phyloP scores from a whole-genome alignment of 35 echinoderm and acorn worm species.

The Apostichopus japonicus region DNA sequence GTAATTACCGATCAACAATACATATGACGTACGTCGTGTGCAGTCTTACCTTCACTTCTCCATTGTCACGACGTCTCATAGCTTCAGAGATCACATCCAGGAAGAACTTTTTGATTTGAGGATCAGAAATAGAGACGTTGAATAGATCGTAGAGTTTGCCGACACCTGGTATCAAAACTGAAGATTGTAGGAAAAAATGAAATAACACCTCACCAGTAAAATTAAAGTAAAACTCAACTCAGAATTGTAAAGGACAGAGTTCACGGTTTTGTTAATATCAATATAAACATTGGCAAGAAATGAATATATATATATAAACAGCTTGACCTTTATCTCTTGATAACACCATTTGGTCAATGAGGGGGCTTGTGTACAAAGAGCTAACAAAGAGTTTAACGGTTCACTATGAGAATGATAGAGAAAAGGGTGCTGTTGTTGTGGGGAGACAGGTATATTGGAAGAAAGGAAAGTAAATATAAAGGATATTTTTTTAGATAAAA shows the following conservation, averaged over 20 bases:
- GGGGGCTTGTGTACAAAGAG: too few relatives aligned
- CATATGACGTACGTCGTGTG: neutral
- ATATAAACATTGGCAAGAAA: neutral
- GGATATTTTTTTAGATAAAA: too few relatives aligned
- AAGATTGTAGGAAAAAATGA: neutral
- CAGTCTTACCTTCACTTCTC: neutral
- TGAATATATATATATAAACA: neutral
- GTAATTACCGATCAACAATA: neutral
- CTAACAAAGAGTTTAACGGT: too few relatives aligned
- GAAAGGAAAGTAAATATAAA: too few relatives aligned
- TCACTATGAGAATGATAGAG: too few relatives aligned
- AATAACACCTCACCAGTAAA: neutral
- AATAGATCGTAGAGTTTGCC: slow-evolving; percentile 5
- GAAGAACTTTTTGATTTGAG: neutral
- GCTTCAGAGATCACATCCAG: neutral
- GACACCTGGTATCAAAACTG: neutral
- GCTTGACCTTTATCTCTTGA: neutral
- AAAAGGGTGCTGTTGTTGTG: too few relatives aligned
- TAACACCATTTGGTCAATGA: too few relatives aligned
- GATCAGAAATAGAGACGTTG: neutral
- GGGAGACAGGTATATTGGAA: too few relatives aligned
- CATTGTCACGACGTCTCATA: neutral
- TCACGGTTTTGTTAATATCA: neutral
- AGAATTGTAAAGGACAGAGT: neutral
- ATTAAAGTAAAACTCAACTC: too few relatives aligned